Evolutionary conservation across 2,113 vertebrate species (phyloP), one percentile per base, ranked within the genome.

Genomic region (Cyprinus carpio): DNA sequence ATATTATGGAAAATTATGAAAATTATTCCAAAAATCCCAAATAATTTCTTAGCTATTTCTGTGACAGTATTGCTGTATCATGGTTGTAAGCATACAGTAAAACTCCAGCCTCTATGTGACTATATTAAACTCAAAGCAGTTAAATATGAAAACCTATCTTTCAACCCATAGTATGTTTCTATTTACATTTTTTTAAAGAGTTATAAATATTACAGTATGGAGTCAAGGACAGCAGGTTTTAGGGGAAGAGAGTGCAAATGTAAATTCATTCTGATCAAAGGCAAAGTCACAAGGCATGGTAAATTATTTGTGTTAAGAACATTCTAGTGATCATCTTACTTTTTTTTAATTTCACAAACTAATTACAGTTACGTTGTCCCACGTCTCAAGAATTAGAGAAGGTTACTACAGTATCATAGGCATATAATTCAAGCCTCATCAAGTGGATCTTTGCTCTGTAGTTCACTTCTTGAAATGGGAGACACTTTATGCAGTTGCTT

Each of bases 401-500:
- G 1, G 15, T n/a, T n/a, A n/a, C n/a, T n/a, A 23, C 20, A 40
- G 16, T 10, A 71, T 71, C 67, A 71, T 1, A 7, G 11, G 1
- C 11, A 13, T 72, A 46, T 74, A 74, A 27, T 27, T 49, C 40
- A 62, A 43, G 49, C 31, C 49, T 16, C 43, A 74, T 54, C 79
- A 54, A 46, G 84, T 69, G 49, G 8, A 60, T 60, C 0, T 69
- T 83, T 51, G 25, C 62, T 82, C 80, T 46, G 29, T 79, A 29
- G 40, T 27, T 51, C 51, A 67, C 31, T 72, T 81, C 27, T 20
- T 75, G 84, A 89, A 87, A 90, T 79, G 58, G 86, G 86, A 89
- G 76, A 84, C 23, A 67, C 77, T 74, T 84, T 20, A 56, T 76
- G 64, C 85, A 64, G 75, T 89, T 87, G 93, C 95, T 95, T 67